These are phyloP conservation scores for Colossoma macropomum DNA, from an alignment of 2,113 vertebrate genomes.

Conservation along the genomic window DNA sequence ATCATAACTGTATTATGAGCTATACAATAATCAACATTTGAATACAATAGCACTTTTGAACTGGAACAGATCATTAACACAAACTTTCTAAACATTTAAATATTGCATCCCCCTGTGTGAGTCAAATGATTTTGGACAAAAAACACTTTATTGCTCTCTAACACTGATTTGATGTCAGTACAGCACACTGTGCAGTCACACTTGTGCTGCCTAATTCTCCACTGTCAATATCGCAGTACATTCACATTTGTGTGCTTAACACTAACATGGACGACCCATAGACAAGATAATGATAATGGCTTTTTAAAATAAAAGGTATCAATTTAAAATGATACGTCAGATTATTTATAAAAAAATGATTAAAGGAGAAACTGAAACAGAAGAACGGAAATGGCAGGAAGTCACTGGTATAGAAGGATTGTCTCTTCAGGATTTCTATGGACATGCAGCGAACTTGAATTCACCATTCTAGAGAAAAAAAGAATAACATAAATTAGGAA, in stretches of 20 bases:
- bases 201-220: background rate
- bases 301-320: background rate
- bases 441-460: constrained; percentile 55
- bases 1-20: background rate
- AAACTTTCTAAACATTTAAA: constrained; percentile 6
- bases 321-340: background rate
- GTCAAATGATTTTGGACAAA: background rate
- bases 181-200: background rate
- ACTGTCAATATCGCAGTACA: constrained; percentile 8
- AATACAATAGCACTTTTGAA: constrained; percentile 4
- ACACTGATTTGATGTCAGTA: background rate
- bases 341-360: background rate
- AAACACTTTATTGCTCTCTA: constrained; percentile 10
- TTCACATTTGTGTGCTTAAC: constrained; percentile 5
- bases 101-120: background rate
- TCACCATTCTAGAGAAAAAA: constrained; percentile 60
- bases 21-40: background rate
- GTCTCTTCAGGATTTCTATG: constrained; percentile 51
- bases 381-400: background rate
- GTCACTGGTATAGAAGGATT: background rate
- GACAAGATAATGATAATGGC: background rate
- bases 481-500: constrained; percentile 27
- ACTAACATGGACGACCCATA: background rate
- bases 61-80: background rate
- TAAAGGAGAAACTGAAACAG: background rate